Conservation (phyloP, 2,113 vertebrate genomes). For the Phyllopteryx taeniolatus region DNA sequence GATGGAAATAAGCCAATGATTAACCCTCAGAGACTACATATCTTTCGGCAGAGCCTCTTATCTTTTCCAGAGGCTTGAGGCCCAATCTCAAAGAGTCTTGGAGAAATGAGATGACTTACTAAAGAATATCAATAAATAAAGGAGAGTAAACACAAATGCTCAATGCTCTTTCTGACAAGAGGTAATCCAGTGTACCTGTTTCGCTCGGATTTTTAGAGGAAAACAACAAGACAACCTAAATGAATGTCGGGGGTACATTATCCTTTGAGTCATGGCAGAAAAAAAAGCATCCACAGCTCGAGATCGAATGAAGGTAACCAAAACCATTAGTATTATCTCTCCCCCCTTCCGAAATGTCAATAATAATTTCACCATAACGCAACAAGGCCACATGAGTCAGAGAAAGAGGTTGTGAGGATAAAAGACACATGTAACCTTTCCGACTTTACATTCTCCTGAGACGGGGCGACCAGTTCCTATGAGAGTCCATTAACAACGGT, state of each 20-base stretch:
- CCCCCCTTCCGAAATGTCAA: constrained; percentile 3
- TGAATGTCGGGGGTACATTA: not conserved
- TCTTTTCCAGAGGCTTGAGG: not conserved
- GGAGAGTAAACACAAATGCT: not conserved
- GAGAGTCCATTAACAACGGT: not conserved
- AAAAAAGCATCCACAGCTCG: constrained; percentile 5
- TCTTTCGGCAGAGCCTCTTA: not conserved
- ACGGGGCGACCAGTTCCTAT: not conserved
- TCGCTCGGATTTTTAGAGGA: not conserved
- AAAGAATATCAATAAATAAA: not conserved
- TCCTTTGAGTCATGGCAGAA: not conserved
- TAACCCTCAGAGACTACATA: constrained; percentile 18
- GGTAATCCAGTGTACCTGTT: not conserved
- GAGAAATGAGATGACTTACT: not conserved
- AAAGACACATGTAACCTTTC: not conserved
- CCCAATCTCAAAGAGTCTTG: not conserved
- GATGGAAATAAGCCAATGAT: constrained; percentile 28
- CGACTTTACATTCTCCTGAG: not conserved
- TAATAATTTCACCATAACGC: constrained; percentile 46
- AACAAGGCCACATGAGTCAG: not conserved
- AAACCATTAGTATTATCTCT: constrained; percentile 39
- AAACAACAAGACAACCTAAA: not conserved
- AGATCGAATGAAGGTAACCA: constrained; percentile 51
- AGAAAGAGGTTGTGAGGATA: constrained; percentile 1
- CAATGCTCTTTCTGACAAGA: not conserved